Evolutionary conservation across 2,113 vertebrate species (phyloP).

Genomic region (Tangachromis dhanisi): DNA sequence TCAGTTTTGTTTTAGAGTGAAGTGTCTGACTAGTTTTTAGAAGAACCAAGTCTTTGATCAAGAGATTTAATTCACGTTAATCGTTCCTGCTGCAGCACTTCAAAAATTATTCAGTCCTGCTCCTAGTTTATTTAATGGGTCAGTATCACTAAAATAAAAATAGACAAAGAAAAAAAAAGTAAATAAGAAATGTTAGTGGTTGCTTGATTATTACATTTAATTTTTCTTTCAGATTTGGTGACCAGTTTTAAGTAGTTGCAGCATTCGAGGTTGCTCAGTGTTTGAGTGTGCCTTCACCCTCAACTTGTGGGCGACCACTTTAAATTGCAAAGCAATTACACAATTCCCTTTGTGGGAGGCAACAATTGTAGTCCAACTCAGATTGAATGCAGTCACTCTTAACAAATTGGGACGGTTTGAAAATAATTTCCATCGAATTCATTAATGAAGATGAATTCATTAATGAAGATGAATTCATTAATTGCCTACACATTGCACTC

Average conservation of each 20-base stretch:
- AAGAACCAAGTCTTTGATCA: background rate
- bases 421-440: background rate
- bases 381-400: background rate
- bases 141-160: background rate
- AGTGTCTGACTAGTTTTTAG: background rate
- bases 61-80: background rate
- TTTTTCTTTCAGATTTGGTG: background rate
- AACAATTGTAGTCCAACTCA: background rate
- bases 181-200: background rate
- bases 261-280: background rate
- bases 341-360: background rate
- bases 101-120: fast-evolving
- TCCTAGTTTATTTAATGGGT: background rate
- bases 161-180: background rate
- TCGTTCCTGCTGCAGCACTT: background rate
- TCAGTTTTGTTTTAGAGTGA: background rate
- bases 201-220: background rate
- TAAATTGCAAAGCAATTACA: background rate
- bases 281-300: background rate
- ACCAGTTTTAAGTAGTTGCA: background rate
- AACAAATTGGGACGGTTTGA: background rate
- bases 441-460: background rate
- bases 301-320: background rate
- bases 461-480: background rate
- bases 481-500: background rate